Conservation (phyloP, 1,140 invertebrate species). For the Macrotrachela quadricornifera region DNA sequence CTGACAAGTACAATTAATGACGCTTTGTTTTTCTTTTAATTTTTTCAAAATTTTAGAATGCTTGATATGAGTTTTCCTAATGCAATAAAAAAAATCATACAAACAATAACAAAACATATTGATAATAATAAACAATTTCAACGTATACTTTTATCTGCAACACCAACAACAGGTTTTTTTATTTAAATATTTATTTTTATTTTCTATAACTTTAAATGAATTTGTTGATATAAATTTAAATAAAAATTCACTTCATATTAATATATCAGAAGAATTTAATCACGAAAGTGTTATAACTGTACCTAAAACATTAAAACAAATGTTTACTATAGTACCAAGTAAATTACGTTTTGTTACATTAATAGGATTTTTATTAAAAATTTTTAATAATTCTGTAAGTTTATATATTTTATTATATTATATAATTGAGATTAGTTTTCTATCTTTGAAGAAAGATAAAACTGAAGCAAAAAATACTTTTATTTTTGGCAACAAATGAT, state of each 20-base stretch:
- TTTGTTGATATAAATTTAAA: no score
- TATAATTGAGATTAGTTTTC: no score
- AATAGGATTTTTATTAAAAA: constrained; percentile 2
- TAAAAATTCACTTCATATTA: no score
- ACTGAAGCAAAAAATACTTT: no score
- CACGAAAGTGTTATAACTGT: no score
- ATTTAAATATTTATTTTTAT: no score
- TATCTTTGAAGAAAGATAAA: no score
- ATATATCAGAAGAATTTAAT: no score
- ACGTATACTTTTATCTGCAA: constrained; percentile 6
- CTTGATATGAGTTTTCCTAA: constrained; percentile 6
- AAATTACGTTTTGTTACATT: constrained; percentile 4
- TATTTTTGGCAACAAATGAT: no score
- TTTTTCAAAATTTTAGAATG: background rate
- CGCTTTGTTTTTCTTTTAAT: background rate
- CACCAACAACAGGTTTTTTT: background rate
- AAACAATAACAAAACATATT: constrained; percentile 4
- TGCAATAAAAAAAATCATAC: constrained; percentile 9
- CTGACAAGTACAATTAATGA: constrained; percentile 20
- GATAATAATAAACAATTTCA: background rate
- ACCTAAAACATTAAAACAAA: no score
- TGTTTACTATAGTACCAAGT: constrained; percentile 1
- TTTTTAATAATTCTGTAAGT: background rate
- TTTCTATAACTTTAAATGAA: no score
- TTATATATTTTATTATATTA: no score